Conservation (phyloP, 2,113 vertebrate genomes). For the Cygnus atratus region DNA sequence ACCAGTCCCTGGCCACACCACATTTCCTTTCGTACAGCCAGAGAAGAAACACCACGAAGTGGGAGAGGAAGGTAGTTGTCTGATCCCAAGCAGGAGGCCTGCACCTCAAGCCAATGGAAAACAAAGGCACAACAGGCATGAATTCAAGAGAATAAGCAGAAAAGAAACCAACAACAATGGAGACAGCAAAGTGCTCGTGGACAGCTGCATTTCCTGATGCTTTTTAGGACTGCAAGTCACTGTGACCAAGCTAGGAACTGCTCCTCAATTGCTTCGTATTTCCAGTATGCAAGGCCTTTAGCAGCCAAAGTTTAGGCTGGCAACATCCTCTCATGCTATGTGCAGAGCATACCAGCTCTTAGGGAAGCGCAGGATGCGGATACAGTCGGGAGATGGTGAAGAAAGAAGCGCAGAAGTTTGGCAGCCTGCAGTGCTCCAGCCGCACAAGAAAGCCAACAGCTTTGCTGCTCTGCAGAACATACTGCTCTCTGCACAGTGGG, state of each 20-base stretch:
- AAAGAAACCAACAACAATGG: not conserved
- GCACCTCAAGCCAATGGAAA: not conserved
- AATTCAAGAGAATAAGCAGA: not conserved
- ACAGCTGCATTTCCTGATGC: not conserved
- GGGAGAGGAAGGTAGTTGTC: not conserved
- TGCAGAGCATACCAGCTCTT: not conserved
- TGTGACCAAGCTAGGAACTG: not conserved
- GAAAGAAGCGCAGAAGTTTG: not conserved
- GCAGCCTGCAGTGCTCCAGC: not conserved
- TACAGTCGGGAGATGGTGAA: not conserved
- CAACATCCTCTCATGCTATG: not conserved
- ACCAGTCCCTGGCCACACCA: rapidly evolving
- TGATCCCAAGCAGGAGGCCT: not conserved
- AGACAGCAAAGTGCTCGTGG: not conserved
- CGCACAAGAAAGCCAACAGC: not conserved
- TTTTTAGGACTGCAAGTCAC: not conserved
- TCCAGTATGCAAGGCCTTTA: not conserved
- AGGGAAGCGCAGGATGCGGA: not conserved
- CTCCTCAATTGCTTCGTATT: not conserved
- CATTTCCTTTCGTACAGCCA: rapidly evolving
- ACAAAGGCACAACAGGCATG: not conserved
- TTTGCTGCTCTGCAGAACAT: not conserved
- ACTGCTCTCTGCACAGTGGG: too few relatives aligned
- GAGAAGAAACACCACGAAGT: not conserved
- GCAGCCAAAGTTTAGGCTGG: not conserved